phyloP scores from a whole-genome alignment of 2,113 vertebrate genomes.

The Stegostoma tigrinum region DNA sequence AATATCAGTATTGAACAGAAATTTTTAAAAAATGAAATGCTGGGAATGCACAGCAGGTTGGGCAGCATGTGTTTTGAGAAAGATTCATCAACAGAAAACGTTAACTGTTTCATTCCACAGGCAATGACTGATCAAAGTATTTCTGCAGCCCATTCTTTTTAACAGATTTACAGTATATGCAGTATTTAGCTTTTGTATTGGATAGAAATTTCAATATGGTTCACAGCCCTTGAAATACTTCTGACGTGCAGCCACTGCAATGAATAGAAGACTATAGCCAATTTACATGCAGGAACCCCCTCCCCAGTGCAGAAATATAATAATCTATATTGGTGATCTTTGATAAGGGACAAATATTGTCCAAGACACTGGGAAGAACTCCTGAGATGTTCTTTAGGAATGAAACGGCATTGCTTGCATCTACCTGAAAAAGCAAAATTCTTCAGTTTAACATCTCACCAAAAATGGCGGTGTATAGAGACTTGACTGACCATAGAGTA shows the following conservation, averaged over 20 bases:
- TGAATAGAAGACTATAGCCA: no score
- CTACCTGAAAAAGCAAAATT: neutral
- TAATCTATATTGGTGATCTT: neutral
- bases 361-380: neutral
- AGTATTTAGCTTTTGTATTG: no score
- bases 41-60: no score
- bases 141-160: no score
- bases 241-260: neutral
- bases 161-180: no score
- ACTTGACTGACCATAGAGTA: neutral
- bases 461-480: neutral
- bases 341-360: neutral
- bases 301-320: neutral
- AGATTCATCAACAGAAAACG: no score
- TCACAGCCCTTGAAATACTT: neutral
- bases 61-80: no score
- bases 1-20: neutral
- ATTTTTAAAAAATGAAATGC: no score
- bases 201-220: no score
- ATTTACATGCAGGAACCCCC: neutral
- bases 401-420: neutral
- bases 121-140: no score
- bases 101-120: no score
- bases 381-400: neutral
- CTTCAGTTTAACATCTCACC: neutral